These are phyloP conservation scores for Linyphia triangularis DNA, from an alignment of 2,888 invertebrate species.

Conservation along the genomic window DNA sequence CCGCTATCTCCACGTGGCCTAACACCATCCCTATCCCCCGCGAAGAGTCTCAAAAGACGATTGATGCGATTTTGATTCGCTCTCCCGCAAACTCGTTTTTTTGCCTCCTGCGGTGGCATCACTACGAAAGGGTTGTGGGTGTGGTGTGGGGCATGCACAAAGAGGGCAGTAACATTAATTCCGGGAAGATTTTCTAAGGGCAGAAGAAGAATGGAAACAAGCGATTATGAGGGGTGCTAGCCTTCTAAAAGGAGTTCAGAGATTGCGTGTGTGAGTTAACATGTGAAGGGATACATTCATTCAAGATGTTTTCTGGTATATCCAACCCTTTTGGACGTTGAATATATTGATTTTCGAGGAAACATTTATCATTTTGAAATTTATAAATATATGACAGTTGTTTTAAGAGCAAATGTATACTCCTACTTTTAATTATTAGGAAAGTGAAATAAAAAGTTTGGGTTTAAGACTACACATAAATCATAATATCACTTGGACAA, in stretches of 20 bases:
- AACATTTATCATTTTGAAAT: too few relatives aligned
- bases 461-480: too few relatives aligned
- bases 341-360: too few relatives aligned
- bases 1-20: slow-evolving; percentile 62
- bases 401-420: too few relatives aligned
- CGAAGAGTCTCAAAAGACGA: slow-evolving; percentile 47
- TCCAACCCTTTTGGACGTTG: too few relatives aligned
- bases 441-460: too few relatives aligned
- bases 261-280: neutral
- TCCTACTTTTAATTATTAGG: too few relatives aligned
- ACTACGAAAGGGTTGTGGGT: neutral
- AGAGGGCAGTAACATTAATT: slow-evolving; percentile 16
- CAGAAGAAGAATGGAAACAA: slow-evolving; percentile 5
- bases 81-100: slow-evolving; percentile 51
- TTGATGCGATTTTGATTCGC: slow-evolving; percentile 72
- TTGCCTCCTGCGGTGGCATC: slow-evolving; percentile 29
- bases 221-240: slow-evolving; percentile 22
- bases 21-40: slow-evolving; percentile 27
- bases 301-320: too few relatives aligned
- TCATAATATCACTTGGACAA: too few relatives aligned
- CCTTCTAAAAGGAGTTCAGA: neutral
- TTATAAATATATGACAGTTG: too few relatives aligned
- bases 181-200: neutral
- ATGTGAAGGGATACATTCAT: too few relatives aligned
- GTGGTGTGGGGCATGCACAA: neutral